Percentiles rank a stretch among this genome's conserved stretches.
Conservation (phyloP, 2,888 invertebrate species). For the Caprella mutica region DNA sequence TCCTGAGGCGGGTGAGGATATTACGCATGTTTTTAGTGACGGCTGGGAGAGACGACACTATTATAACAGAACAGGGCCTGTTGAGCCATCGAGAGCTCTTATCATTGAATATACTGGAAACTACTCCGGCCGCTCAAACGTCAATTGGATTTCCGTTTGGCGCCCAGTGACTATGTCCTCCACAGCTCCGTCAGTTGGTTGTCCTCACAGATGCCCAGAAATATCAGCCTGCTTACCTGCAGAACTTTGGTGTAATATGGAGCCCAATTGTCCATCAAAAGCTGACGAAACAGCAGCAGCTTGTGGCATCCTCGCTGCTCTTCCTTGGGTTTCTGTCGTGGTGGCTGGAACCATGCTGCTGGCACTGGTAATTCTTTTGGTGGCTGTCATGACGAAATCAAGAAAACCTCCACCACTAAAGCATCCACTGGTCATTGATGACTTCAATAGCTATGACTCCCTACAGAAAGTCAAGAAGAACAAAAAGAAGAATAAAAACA, state of each 20-base stretch:
- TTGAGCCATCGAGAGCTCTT: constrained; percentile 50
- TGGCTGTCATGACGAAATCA: constrained; percentile 25
- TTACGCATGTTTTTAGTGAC: constrained; percentile 24
- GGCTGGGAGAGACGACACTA: constrained; percentile 16
- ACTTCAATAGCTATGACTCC: constrained; percentile 3
- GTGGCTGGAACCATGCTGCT: constrained; percentile 19
- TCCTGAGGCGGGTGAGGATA: constrained; percentile 14
- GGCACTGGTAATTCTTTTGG: constrained; percentile 21
- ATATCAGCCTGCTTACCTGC: constrained; percentile 53
- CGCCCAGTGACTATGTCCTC: constrained; percentile 36
- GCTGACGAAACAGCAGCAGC: constrained; percentile 60
- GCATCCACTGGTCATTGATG: not conserved
- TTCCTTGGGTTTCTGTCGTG: constrained; percentile 28
- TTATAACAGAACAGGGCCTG: constrained; percentile 41
- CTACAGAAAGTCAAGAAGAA: constrained; percentile 4
- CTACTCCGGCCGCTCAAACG: constrained; percentile 59
- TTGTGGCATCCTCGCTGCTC: constrained; percentile 24
- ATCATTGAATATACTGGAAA: constrained; percentile 62
- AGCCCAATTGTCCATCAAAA: constrained; percentile 65
- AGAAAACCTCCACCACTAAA: constrained; percentile 11
- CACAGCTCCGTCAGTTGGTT: constrained; percentile 20
- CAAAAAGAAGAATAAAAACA: not conserved
- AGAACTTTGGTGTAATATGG: constrained; percentile 66
- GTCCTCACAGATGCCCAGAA: constrained; percentile 29
- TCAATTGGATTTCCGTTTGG: constrained; percentile 65